A percentile compares a stretch with the other conserved stretches of the same genome.
Evolutionary conservation across 2,113 vertebrate species (phyloP).

Genomic region (Sinocyclocheilus anshuiensis): DNA sequence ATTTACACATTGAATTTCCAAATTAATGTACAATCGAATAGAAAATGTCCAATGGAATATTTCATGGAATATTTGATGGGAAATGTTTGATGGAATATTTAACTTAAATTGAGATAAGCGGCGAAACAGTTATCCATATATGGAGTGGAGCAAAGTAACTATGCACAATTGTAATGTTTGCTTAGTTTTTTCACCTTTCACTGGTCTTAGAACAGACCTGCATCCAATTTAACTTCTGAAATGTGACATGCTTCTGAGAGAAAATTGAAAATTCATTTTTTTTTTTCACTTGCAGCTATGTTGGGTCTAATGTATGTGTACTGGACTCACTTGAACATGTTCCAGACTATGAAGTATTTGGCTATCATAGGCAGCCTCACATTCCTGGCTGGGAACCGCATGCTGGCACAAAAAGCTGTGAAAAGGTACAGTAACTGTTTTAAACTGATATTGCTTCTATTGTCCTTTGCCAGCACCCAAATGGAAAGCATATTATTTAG

Average conservation of each 20-base stretch:
- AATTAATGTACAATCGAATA: neutral
- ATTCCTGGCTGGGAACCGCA: slow-evolving; percentile 96
- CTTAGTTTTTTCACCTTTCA: too few species aligned
- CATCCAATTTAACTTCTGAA: neutral
- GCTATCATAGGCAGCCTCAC: slow-evolving; percentile 91
- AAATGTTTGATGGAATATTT: too few species aligned
- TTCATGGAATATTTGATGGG: too few species aligned
- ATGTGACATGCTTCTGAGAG: neutral
- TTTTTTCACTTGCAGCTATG: slow-evolving; percentile 79
- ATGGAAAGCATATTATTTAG: too few species aligned
- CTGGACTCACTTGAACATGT: slow-evolving; percentile 99
- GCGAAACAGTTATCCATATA: too few species aligned
- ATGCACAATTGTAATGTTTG: too few species aligned
- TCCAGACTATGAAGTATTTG: slow-evolving; percentile 98
- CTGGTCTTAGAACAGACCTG: too few species aligned
- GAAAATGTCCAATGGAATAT: too few species aligned
- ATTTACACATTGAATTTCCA: neutral
- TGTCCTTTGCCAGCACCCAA: neutral
- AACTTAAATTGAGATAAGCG: too few species aligned
- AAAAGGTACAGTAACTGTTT: slow-evolving; percentile 80
- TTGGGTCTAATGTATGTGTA: slow-evolving; percentile 97
- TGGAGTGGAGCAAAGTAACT: too few species aligned
- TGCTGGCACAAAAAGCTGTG: slow-evolving; percentile 97
- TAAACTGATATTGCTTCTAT: neutral
- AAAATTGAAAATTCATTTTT: too few species aligned